These are phyloP conservation scores for Lordiphosa stackelbergi DNA, from an alignment of 1,140 invertebrate genomes.

Conservation along the genomic window DNA sequence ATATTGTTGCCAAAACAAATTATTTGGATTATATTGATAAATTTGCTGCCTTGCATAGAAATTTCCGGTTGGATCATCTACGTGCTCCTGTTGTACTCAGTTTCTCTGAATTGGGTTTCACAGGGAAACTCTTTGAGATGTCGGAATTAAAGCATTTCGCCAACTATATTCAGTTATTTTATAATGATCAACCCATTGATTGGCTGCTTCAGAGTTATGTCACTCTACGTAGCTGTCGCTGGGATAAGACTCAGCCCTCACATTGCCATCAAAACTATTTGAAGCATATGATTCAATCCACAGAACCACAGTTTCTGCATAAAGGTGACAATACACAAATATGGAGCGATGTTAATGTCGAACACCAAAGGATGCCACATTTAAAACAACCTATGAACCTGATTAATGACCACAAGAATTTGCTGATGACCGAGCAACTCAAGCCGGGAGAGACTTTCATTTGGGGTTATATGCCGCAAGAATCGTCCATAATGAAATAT, in stretches of 20 bases:
- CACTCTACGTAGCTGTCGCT: conserved; percentile 30
- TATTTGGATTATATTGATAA: conserved; percentile 30
- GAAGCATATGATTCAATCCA: neutral
- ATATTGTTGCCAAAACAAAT: conserved; percentile 6
- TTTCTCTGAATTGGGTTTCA: conserved; percentile 36
- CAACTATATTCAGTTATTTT: conserved; percentile 23
- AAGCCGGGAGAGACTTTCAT: conserved; percentile 32
- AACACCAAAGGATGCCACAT: conserved; percentile 16
- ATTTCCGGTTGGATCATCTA: conserved; percentile 17
- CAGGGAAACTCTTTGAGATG: conserved; percentile 35
- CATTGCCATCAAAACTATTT: conserved; percentile 6
- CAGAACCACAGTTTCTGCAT: conserved; percentile 38
- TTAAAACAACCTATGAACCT: conserved; percentile 29
- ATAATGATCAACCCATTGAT: conserved; percentile 38
- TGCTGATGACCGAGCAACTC: neutral
- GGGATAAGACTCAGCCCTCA: conserved; percentile 18
- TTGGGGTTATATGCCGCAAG: conserved; percentile 42
- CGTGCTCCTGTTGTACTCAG: conserved; percentile 40
- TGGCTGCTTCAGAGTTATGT: conserved; percentile 41
- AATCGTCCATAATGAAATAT: conserved; percentile 12
- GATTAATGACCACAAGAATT: conserved; percentile 14
- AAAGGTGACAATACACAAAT: conserved; percentile 7
- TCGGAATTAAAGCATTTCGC: conserved; percentile 10
- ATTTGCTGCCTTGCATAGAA: conserved; percentile 1
- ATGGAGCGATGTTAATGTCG: neutral